phyloP scores from a whole-genome alignment of 2,797 vertebrate genomes.

The Alca torda region DNA sequence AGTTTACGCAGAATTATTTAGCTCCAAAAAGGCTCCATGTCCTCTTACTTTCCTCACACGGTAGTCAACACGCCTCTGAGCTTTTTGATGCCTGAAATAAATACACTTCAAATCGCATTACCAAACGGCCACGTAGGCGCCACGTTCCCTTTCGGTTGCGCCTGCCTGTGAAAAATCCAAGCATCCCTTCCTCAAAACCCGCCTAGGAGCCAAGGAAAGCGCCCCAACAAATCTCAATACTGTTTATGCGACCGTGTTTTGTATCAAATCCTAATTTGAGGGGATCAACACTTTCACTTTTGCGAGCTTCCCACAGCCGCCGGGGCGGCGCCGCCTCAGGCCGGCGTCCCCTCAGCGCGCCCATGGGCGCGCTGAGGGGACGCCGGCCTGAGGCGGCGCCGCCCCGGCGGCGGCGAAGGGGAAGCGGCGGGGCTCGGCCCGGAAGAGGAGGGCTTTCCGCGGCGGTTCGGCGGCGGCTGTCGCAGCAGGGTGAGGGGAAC shows the following conservation, averaged over 20 bases:
- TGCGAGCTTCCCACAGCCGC: accelerated
- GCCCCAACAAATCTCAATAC: accelerated
- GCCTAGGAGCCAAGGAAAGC: neutral
- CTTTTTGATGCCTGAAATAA: neutral
- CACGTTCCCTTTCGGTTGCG: neutral
- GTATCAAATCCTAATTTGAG: accelerated
- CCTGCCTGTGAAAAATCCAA: neutral
- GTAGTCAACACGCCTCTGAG: neutral
- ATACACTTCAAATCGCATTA: neutral
- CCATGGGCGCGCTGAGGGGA: too few species aligned
- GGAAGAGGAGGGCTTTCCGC: neutral
- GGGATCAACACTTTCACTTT: accelerated
- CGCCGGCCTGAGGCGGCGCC: neutral
- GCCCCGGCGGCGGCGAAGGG: neutral
- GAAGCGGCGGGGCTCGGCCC: neutral
- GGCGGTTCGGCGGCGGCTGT: neutral
- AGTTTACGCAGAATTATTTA: neutral
- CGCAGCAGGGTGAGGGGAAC: neutral
- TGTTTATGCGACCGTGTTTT: accelerated
- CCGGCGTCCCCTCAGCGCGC: too few species aligned
- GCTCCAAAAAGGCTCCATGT: neutral
- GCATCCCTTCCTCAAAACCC: neutral
- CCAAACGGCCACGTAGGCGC: accelerated
- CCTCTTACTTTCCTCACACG: neutral
- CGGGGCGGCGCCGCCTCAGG: neutral